A percentile compares a stretch with the other conserved stretches of the same genome.
These are phyloP conservation scores for Bhutanitis thaidina DNA, from an alignment of 2,888 invertebrate genomes.

Conservation along the genomic window DNA sequence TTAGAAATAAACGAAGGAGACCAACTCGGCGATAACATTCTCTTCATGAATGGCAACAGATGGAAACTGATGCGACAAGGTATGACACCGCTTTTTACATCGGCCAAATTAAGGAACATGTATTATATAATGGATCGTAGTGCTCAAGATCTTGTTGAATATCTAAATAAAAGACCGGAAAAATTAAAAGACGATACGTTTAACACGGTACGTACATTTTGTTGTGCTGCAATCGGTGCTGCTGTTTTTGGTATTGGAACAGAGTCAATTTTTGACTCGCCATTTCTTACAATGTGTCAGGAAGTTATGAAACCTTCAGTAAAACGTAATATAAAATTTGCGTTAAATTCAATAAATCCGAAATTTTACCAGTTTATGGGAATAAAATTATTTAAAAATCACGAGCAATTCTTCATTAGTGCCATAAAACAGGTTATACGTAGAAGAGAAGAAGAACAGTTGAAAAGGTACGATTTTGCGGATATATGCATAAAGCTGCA, in stretches of 20 bases:
- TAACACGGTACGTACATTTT: constrained; percentile 18
- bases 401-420: constrained; percentile 21
- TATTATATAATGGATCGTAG: constrained; percentile 27
- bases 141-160: constrained; percentile 18
- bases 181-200: constrained; percentile 20
- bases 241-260: constrained; percentile 12
- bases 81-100: constrained; percentile 31
- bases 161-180: constrained; percentile 19
- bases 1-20: constrained; percentile 16
- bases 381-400: constrained; percentile 4
- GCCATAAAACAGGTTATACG: constrained; percentile 24
- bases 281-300: constrained; percentile 17
- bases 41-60: constrained; percentile 24
- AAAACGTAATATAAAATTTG: constrained; percentile 32
- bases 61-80: constrained; percentile 32
- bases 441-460: constrained; percentile 22
- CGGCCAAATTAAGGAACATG: constrained; percentile 33
- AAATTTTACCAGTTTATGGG: constrained; percentile 1
- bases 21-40: constrained; percentile 22
- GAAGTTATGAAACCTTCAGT: constrained; percentile 24
- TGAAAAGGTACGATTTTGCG: constrained; percentile 28
- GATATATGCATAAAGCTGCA: constrained; percentile 27
- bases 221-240: constrained; percentile 26
- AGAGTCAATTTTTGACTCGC: constrained; percentile 8
- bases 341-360: constrained; percentile 16